A percentile compares a stretch with the other conserved stretches of the same genome.
Evolutionary conservation across 1,140 invertebrate species (phyloP).

Genomic region (Helicorthomorpha holstii): DNA sequence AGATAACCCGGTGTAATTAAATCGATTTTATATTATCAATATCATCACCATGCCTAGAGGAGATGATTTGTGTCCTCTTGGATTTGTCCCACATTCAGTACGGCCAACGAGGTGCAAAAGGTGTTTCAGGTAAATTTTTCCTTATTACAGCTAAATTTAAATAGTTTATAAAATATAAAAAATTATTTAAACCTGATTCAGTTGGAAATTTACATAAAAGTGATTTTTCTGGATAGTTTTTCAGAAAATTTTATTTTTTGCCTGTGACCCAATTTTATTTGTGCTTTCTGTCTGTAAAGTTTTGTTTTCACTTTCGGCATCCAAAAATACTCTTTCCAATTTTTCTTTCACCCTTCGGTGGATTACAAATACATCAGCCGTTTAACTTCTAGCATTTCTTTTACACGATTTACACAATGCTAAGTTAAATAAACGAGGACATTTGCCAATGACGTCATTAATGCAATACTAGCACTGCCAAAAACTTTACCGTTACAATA

Average conservation of each 20-base stretch:
- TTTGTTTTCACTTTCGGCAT: too few relatives aligned
- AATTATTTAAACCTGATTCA: not conserved
- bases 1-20: too few relatives aligned
- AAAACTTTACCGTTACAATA: constrained; percentile 2
- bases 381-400: not conserved
- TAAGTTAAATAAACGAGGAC: not conserved
- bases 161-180: not conserved
- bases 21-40: too few relatives aligned
- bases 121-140: constrained; percentile 52
- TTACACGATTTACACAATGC: not conserved
- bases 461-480: not conserved
- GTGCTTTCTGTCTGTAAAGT: too few relatives aligned
- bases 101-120: constrained; percentile 83
- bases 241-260: too few relatives aligned
- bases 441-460: not conserved
- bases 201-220: not conserved
- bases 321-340: too few relatives aligned
- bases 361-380: not conserved
- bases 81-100: constrained; percentile 83
- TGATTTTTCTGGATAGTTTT: not conserved
- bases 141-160: constrained; percentile 16
- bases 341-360: too few relatives aligned
- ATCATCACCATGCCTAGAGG: constrained; percentile 10
- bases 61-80: constrained; percentile 65
- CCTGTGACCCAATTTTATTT: too few relatives aligned